Conservation (phyloP, 2,888 invertebrate species). For the Ormyrus nitidulus region DNA sequence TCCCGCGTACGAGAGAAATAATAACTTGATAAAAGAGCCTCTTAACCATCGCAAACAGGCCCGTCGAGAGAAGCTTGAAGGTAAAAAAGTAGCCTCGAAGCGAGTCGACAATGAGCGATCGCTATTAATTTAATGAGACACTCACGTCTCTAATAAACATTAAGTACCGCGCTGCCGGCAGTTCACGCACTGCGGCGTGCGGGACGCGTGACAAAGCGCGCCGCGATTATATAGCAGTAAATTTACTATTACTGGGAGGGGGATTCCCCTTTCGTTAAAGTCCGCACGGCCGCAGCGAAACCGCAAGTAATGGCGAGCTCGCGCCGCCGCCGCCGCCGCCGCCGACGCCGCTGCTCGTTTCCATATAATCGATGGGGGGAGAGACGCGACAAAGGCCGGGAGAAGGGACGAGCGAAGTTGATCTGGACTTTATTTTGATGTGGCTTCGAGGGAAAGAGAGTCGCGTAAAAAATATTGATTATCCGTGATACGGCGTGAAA, state of each 20-base stretch:
- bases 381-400: conserved; percentile 7
- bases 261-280: conserved; percentile 42
- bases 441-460: conserved; percentile 12
- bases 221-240: conserved; percentile 45
- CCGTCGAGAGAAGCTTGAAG: no score
- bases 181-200: not conserved
- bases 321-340: conserved; percentile 12
- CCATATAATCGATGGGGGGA: conserved; percentile 48
- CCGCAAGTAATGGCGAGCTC: conserved; percentile 53
- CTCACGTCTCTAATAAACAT: conserved; percentile 39
- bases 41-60: no score
- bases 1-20: no score
- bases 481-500: no score
- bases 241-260: conserved; percentile 40
- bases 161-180: not conserved
- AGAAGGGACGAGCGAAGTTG: conserved; percentile 1
- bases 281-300: conserved; percentile 42
- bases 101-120: conserved; percentile 10
- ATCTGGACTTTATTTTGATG: conserved; percentile 40
- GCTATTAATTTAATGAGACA: conserved; percentile 37
- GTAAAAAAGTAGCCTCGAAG: not conserved
- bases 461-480: not conserved
- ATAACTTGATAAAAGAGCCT: no score
- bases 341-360: conserved; percentile 32
- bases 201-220: conserved; percentile 48